Base-by-base conservation (phyloP, 2,113 vertebrate species). In the Ovibos moschatus region DNA sequence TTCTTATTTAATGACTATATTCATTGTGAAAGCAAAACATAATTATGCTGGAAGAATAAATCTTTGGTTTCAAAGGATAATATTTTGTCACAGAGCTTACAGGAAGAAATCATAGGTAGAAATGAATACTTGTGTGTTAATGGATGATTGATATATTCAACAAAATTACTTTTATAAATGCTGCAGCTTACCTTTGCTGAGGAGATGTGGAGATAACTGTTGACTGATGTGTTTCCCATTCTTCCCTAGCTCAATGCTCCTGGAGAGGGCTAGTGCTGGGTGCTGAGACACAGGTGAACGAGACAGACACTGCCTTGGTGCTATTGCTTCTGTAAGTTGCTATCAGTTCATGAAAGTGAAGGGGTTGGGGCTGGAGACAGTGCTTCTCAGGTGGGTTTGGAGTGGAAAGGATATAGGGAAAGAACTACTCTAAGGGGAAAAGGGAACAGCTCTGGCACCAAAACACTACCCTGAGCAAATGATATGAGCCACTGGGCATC, bases 21-120 rank as follows among this genome's bases (percentile, higher is more conserved):
- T 87, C 91, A 78, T 87, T 45, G 13, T 60, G 83, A 94, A 96
- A 53, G 58, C 78, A 81, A 67, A 93, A 28, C 64, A 57, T 53
- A 88, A 55, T 90, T 98, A 89, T 28, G 58, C 45, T 87, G n/a
- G 58, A 90, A 81, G 97, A 98, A 95, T 0, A 9, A 95, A 76
- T 76, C 60, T 60, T 40, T 94, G 60, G 40, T 93, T 96, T 96
- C 47, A 96, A 95, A 96, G 71, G 50, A 47, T 89, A 89, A 64
- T 84, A 89, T 88, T 87, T 96, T 97, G 57, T 57, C 64, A 95
- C 92, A 45, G 0, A 47, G n/a, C 30, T 60, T 67, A 64, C 50
- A 83, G 45, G 43, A n/a, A 64, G 62, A 87, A 74, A 94, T 91
- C 67, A 40, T 23, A 74, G 45, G 50, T 40, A 74, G 62, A 87